Conservation (phyloP, 2,797 vertebrate genomes). For the Halcyon badia region DNA sequence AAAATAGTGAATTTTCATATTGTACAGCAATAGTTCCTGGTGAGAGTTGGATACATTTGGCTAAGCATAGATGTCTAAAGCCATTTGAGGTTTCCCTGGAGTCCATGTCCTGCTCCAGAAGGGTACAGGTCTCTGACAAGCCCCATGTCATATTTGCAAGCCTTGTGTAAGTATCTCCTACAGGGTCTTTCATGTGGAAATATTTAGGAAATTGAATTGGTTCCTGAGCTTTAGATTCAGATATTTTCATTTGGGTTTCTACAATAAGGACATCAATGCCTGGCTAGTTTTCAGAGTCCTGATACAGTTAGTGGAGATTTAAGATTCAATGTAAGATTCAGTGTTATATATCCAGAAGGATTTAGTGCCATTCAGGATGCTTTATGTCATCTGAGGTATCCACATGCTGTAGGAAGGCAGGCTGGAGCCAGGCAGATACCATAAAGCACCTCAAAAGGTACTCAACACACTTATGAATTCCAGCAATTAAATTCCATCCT, state of each 20-base stretch:
- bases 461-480: not conserved
- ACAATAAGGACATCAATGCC: too few relatives aligned
- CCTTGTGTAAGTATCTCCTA: too few relatives aligned
- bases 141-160: not conserved
- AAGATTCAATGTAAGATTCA: not conserved
- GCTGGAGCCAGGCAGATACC: not conserved
- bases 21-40: not conserved
- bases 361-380: not conserved
- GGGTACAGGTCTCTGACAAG: not conserved
- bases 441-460: not conserved
- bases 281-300: not conserved
- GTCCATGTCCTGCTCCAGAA: not conserved
- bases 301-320: not conserved
- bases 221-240: not conserved
- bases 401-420: not conserved
- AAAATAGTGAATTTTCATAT: not conserved
- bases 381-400: not conserved
- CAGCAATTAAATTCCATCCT: not conserved
- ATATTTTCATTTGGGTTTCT: not conserved
- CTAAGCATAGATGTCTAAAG: not conserved
- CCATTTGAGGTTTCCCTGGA: not conserved
- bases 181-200: not conserved
- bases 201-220: not conserved
- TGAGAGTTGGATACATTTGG: not conserved
- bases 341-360: accelerated